phyloP scores from a whole-genome alignment of 2,113 vertebrate genomes.

The Oreotrochilus melanogaster region DNA sequence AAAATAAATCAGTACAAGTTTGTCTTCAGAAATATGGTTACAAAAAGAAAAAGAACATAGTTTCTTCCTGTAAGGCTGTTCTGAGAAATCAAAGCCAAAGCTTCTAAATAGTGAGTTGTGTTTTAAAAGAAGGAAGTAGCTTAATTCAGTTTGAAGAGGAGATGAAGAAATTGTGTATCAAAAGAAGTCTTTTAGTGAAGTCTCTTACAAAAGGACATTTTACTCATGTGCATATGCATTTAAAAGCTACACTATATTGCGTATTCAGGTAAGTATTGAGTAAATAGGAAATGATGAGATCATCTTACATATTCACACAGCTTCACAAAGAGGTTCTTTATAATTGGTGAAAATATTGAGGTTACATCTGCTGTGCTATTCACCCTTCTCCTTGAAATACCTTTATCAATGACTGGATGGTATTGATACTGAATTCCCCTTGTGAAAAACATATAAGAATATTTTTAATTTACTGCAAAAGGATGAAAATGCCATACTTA shows the following conservation, averaged over 20 bases:
- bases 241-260: constrained; percentile 76
- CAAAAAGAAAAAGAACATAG: constrained; percentile 75
- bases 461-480: constrained; percentile 61
- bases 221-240: constrained; percentile 75
- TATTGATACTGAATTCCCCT: constrained; percentile 29
- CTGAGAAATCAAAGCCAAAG: constrained; percentile 78
- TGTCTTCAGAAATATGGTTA: constrained; percentile 79
- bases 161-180: constrained; percentile 74
- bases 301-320: constrained; percentile 77
- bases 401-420: constrained; percentile 65
- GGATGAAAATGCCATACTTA: constrained; percentile 62
- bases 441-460: constrained; percentile 28
- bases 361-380: constrained; percentile 68
- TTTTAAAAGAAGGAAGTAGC: constrained; percentile 77
- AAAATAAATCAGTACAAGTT: constrained; percentile 79
- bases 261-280: constrained; percentile 82
- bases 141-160: constrained; percentile 78
- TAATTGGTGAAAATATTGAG: constrained; percentile 60
- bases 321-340: constrained; percentile 80
- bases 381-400: constrained; percentile 61
- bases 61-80: constrained; percentile 76
- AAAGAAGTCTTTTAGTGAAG: constrained; percentile 77
- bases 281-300: constrained; percentile 83
- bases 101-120: constrained; percentile 78
- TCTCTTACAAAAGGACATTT: constrained; percentile 79